phyloP scores from a whole-genome alignment of 2,113 vertebrate genomes.

The Scartelaos histophorus region DNA sequence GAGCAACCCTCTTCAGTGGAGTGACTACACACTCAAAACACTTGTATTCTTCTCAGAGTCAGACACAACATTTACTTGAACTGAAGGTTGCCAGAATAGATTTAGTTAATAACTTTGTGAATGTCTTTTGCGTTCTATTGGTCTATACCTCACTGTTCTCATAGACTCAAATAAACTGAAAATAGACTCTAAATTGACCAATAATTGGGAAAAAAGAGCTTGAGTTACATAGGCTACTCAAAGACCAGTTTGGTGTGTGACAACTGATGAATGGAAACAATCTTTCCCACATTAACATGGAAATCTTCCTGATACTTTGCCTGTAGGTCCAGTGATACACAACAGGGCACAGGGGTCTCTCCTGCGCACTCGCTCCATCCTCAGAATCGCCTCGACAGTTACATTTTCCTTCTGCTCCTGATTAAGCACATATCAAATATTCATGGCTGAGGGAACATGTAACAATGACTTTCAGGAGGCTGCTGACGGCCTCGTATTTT shows the following conservation, averaged over 20 bases:
- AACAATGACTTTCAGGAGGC: conserved; percentile 62
- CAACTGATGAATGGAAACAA: not conserved
- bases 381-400: conserved; percentile 43
- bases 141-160: too few relatives aligned
- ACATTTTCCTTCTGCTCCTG: conserved; percentile 54
- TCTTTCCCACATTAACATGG: too few relatives aligned
- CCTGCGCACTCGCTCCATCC: conserved; percentile 19
- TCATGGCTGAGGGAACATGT: conserved; percentile 63
- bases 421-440: conserved; percentile 68
- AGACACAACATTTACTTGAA: too few relatives aligned
- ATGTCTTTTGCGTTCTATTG: too few relatives aligned
- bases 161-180: too few relatives aligned
- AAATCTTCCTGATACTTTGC: conserved; percentile 8
- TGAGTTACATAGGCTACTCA: conserved; percentile 24
- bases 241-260: conserved; percentile 45
- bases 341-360: conserved; percentile 12
- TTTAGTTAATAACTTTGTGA: too few relatives aligned
- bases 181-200: not conserved
- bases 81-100: too few relatives aligned
- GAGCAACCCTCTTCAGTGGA: too few relatives aligned
- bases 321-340: conserved; percentile 20
- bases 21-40: too few relatives aligned
- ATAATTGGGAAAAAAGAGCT: not conserved
- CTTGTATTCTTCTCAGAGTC: too few relatives aligned
- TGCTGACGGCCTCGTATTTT: conserved; percentile 60